A percentile compares a stretch with the other conserved stretches of the same genome.
phyloP scores from a whole-genome alignment of 2,888 invertebrate species.

The Drosophila pseudotalamancana region DNA sequence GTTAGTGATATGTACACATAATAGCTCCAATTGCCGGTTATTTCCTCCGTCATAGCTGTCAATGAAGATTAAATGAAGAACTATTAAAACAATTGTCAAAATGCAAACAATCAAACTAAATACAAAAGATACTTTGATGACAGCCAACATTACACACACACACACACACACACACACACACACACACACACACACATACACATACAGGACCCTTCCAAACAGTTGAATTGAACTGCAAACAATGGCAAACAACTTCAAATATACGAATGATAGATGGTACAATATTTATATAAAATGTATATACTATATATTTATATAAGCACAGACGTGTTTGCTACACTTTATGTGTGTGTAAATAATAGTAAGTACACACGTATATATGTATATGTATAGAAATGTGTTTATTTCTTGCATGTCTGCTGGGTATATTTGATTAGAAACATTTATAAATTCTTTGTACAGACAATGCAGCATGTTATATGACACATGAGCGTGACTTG shows the following conservation, averaged over 20 bases:
- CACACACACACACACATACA: conserved; percentile 6
- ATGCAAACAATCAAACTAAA: conserved; percentile 31
- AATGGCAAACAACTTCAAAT: conserved; percentile 30
- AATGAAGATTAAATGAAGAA: conserved; percentile 13
- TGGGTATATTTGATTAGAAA: conserved; percentile 65
- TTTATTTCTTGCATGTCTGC: conserved; percentile 45
- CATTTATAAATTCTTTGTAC: conserved; percentile 47
- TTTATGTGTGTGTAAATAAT: conserved; percentile 35
- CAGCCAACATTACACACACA: conserved; percentile 23
- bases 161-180: no score
- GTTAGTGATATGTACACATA: conserved; percentile 83
- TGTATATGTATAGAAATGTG: not conserved
- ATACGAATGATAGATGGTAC: conserved; percentile 25
- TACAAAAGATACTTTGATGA: conserved; percentile 16
- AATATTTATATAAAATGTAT: not conserved
- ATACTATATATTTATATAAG: not conserved
- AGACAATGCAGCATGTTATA: conserved; percentile 21
- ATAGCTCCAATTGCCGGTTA: conserved; percentile 83
- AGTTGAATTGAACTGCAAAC: conserved; percentile 24
- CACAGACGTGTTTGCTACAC: conserved; percentile 1
- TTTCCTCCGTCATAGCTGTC: conserved; percentile 84
- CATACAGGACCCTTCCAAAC: conserved; percentile 13
- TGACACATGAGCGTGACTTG: conserved; percentile 42
- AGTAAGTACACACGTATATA: not conserved
- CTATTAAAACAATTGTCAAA: conserved; percentile 50